A percentile compares a stretch with the other conserved stretches of the same genome.
phyloP scores from a whole-genome alignment of 35 echinoderm and acorn worm genomes.

The Amphiura filiformis region DNA sequence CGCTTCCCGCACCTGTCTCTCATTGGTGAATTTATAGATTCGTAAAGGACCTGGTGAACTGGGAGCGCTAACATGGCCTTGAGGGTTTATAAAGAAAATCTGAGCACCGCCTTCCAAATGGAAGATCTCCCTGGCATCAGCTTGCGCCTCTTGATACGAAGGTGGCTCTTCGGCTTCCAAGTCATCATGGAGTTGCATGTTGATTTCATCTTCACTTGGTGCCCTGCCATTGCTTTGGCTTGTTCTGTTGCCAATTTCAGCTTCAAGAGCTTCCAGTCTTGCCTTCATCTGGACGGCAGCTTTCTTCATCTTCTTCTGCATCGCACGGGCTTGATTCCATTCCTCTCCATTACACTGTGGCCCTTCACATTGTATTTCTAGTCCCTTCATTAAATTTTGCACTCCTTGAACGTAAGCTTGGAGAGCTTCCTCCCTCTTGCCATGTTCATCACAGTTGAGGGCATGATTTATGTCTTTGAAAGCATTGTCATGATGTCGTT shows the following conservation, averaged over 20 bases:
- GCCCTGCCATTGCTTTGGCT: background rate
- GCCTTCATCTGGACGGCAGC: slow-evolving; percentile 85
- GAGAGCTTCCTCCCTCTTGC: slow-evolving; percentile 55
- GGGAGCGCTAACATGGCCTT: slow-evolving; percentile 79
- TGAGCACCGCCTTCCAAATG: slow-evolving; percentile 59
- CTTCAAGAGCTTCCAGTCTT: slow-evolving; percentile 74
- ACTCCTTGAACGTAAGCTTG: slow-evolving; percentile 68
- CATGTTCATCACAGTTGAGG: slow-evolving; percentile 73
- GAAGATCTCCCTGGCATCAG: slow-evolving; percentile 69
- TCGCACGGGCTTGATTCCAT: slow-evolving; percentile 45
- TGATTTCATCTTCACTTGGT: background rate
- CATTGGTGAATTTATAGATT: slow-evolving; percentile 75
- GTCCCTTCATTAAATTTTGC: slow-evolving; percentile 55
- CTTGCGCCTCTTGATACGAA: slow-evolving; percentile 68
- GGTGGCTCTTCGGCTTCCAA: slow-evolving; percentile 54
- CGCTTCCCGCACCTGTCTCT: slow-evolving; percentile 7
- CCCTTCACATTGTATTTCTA: slow-evolving; percentile 59
- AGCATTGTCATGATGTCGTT: slow-evolving; percentile 74
- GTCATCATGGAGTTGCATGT: slow-evolving; percentile 49
- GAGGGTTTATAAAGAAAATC: slow-evolving; percentile 82
- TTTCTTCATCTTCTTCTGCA: slow-evolving; percentile 90
- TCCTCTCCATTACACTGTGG: slow-evolving; percentile 23
- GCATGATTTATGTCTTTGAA: slow-evolving; percentile 62
- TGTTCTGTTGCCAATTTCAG: background rate
- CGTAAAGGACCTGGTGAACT: slow-evolving; percentile 65